These are phyloP conservation scores for Sarcoramphus papa DNA, from an alignment of 2,797 vertebrate species.

Conservation along the genomic window DNA sequence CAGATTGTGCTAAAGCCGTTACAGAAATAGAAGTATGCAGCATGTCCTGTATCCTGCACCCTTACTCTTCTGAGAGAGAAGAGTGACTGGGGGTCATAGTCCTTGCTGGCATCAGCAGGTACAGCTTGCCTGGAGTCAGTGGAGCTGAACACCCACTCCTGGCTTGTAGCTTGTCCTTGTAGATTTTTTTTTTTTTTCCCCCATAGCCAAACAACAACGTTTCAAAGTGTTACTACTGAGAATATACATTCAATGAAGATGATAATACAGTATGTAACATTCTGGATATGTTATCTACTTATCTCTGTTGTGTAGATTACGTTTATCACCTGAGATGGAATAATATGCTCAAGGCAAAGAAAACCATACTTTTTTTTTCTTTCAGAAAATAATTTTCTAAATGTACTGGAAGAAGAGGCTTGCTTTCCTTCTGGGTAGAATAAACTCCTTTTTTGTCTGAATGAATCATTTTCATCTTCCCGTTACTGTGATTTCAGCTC, in stretches of 20 bases:
- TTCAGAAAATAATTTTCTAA: neutral
- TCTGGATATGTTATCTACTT: neutral
- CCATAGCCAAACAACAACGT: neutral
- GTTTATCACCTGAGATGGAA: neutral
- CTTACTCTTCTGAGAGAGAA: neutral
- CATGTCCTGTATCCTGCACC: neutral
- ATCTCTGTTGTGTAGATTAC: neutral
- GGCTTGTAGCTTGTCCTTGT: neutral
- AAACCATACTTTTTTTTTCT: neutral
- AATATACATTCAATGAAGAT: neutral
- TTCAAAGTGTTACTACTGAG: neutral
- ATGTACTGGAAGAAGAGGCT: neutral
- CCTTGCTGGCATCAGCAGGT: slow-evolving; percentile 20
- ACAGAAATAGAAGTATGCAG: neutral
- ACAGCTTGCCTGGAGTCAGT: neutral
- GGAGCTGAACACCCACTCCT: neutral
- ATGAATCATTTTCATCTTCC: neutral
- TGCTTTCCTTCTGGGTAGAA: neutral
- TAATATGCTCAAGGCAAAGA: neutral
- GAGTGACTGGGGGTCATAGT: neutral
- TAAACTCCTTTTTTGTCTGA: neutral
- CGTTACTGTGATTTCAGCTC: slow-evolving; percentile 1
- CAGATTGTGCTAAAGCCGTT: slow-evolving; percentile 12
- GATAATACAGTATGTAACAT: neutral
- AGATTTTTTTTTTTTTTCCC: neutral